Percentiles rank a stretch among this genome's conserved stretches.
phyloP scores from a whole-genome alignment of 2,888 invertebrate species.

The Micoletzkya japonica region DNA sequence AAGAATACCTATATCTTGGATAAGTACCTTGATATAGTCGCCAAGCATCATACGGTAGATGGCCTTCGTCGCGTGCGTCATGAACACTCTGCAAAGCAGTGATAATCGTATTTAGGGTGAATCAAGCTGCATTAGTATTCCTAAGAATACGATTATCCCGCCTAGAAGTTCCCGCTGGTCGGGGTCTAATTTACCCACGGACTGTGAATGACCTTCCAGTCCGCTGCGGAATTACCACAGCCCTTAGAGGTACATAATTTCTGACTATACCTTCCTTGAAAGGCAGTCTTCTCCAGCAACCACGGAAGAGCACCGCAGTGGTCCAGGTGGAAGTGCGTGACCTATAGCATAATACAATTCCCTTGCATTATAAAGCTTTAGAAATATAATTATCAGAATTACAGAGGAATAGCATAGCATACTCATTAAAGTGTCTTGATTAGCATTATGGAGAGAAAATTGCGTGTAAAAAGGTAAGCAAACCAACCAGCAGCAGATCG shows the following conservation, averaged over 20 bases:
- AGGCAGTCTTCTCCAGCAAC: conserved; percentile 94
- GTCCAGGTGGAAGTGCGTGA: conserved; percentile 83
- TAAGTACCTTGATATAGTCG: conserved; percentile 91
- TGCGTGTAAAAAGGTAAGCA: not conserved
- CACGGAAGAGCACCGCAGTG: conserved; percentile 97
- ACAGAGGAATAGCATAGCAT: too few species aligned
- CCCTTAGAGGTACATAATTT: conserved; percentile 86
- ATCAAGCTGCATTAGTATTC: conserved; percentile 29
- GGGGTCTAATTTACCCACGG: not conserved
- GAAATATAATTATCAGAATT: not conserved
- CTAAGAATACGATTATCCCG: not conserved
- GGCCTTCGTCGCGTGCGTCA: conserved; percentile 99
- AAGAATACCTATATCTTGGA: not conserved
- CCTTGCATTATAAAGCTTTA: not conserved
- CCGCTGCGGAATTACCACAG: not conserved
- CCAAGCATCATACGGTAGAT: conserved; percentile 97
- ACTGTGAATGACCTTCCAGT: not conserved
- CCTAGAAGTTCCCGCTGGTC: not conserved
- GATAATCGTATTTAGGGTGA: not conserved
- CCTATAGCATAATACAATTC: conserved; percentile 30
- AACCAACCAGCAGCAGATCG: conserved; percentile 79
- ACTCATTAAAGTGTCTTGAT: too few species aligned
- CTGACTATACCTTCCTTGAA: conserved; percentile 75
- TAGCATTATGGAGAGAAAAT: not conserved
- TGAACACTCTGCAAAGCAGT: conserved; percentile 93